Percentiles rank a stretch among this genome's conserved stretches.
phyloP scores from a whole-genome alignment of 2,797 vertebrate species.

The Sarcoramphus papa region DNA sequence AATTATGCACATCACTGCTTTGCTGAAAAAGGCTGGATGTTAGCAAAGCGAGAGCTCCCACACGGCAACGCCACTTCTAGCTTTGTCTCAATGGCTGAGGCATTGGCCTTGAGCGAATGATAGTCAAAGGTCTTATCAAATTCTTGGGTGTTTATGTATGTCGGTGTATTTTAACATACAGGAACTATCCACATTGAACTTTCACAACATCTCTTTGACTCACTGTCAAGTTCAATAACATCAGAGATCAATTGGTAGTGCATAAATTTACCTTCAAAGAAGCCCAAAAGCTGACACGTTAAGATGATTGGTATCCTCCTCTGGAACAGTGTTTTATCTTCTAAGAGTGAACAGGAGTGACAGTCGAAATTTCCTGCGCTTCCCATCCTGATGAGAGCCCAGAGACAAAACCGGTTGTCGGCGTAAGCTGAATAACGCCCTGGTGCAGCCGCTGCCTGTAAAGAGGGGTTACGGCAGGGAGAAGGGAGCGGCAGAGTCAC shows the following conservation, averaged over 20 bases:
- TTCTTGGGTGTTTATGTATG: fast-evolving
- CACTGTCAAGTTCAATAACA: not conserved
- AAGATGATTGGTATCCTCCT: not conserved
- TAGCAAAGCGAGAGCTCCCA: not conserved
- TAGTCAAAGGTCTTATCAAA: not conserved
- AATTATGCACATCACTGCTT: fast-evolving
- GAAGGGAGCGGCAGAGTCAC: not conserved
- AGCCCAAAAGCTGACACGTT: not conserved
- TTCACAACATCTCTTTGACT: not conserved
- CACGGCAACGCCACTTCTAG: fast-evolving
- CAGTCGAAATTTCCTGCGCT: not conserved
- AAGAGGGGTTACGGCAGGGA: not conserved
- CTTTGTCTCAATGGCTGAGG: not conserved
- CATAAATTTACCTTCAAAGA: not conserved
- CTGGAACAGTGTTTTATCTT: not conserved
- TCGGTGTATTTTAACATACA: not conserved
- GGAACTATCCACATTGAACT: fast-evolving
- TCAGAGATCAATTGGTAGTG: not conserved
- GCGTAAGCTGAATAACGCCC: fast-evolving
- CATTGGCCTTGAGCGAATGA: not conserved
- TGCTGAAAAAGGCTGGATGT: not conserved
- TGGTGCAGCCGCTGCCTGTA: fast-evolving
- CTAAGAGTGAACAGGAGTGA: not conserved
- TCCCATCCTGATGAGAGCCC: not conserved
- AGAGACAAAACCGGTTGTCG: fast-evolving